Base-by-base conservation (phyloP, 1,140 invertebrate genomes). In the Drosophila azteca region DNA sequence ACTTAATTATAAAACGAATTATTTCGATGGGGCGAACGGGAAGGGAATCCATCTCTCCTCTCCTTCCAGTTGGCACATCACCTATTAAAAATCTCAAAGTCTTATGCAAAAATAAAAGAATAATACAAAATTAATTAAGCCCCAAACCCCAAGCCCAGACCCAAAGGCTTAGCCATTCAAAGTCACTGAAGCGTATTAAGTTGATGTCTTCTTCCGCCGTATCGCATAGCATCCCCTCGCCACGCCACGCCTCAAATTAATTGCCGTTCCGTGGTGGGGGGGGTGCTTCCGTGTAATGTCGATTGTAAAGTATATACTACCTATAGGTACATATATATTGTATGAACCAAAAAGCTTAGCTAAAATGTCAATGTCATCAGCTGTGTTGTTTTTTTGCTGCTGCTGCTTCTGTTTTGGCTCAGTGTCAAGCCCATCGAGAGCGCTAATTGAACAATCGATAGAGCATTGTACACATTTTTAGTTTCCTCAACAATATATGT, bases 381-480 rank as follows among this genome's bases (percentile, higher is more conserved):
- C 46, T 39, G 35, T 13, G 11, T 39, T 13, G 2, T 39, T 39
- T 39, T 39, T 13, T 39, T 65, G 45, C 29, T 69, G 59, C 52
- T 8, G 4, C 59, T 69, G 35, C 29, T 29, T 59, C 26, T 49
- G 39, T 54, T n/a, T 51, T 77, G 54, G 60, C 65, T 50, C 74
- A 58, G 71, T 79, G 78, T 54, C 64, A 64, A 60, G 79, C 79
- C 71, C 70, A 74, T 74, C 67, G 64, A 55, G 79, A 51, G 68
- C 66, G 78, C 83, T 88, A 88, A 87, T 88, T 82, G 82, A 87
- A 76, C 82, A 68, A 87, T 87, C 82, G 83, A 87, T 87, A 79
- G 75, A 82, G 62, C 74, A 65, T 46, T 70, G 61, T 70, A 63
- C 58, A 59, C 45, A 39, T 11, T 39, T 39, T 39, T 11, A 39